phyloP scores from a whole-genome alignment of 1,140 invertebrate species.

The Drosophila erecta region DNA sequence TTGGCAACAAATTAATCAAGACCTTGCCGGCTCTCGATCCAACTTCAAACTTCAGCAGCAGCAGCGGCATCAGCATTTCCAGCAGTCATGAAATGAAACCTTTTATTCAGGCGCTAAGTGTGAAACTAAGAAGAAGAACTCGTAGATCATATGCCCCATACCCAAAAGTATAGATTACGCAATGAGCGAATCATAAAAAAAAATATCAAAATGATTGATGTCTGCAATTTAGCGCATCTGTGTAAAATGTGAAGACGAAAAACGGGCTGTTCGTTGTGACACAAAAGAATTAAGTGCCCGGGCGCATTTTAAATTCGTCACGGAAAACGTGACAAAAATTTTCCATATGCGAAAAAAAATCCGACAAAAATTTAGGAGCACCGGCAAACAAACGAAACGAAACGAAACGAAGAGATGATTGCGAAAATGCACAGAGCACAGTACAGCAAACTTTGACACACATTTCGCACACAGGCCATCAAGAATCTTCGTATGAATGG shows the following conservation, averaged over 20 bases:
- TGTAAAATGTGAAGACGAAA: conserved; percentile 69
- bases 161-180: conserved; percentile 60
- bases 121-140: conserved; percentile 63
- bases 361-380: conserved; percentile 12
- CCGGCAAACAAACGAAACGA: conserved; percentile 33
- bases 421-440: conserved; percentile 55
- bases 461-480: conserved; percentile 65
- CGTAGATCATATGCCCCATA: neutral
- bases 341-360: conserved; percentile 70
- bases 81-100: conserved; percentile 45
- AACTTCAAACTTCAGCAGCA: conserved; percentile 40
- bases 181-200: conserved; percentile 54
- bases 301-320: conserved; percentile 82
- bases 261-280: conserved; percentile 58
- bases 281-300: conserved; percentile 83
- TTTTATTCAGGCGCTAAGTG: conserved; percentile 56
- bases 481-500: conserved; percentile 73
- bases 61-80: conserved; percentile 2
- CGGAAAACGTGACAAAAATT: conserved; percentile 82
- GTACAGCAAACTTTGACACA: conserved; percentile 69
- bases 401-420: conserved; percentile 56
- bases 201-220: conserved; percentile 76
- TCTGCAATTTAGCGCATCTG: conserved; percentile 82
- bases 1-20: conserved; percentile 83
- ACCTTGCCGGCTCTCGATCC: conserved; percentile 60